phyloP scores from a whole-genome alignment of 1,140 invertebrate species.

The Triops longicaudatus region DNA sequence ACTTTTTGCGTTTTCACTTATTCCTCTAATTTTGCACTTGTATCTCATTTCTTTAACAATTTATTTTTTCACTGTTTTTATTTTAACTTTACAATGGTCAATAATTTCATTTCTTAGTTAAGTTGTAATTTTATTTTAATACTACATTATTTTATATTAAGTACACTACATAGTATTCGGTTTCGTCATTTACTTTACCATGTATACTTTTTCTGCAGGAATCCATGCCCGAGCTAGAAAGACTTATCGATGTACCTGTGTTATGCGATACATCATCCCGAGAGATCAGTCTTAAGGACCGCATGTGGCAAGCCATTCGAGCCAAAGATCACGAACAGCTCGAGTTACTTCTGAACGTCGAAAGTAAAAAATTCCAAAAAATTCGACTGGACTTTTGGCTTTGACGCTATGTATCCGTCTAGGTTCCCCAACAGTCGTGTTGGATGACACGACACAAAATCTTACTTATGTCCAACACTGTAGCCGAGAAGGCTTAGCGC shows the following conservation, averaged over 20 bases:
- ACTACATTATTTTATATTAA: no score
- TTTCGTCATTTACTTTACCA: no score
- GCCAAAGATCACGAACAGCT: background rate
- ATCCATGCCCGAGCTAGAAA: background rate
- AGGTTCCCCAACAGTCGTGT: background rate
- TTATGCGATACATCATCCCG: background rate
- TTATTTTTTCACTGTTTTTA: no score
- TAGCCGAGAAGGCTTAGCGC: conserved; percentile 32
- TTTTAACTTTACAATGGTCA: no score
- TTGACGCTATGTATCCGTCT: background rate
- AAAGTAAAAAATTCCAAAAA: no score
- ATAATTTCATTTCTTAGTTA: no score
- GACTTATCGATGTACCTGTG: background rate
- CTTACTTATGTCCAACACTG: conserved; percentile 28
- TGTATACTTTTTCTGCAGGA: background rate
- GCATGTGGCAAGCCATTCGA: background rate
- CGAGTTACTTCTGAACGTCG: background rate
- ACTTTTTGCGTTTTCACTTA: no score
- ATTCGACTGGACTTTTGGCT: background rate
- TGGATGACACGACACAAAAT: background rate
- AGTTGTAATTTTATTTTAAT: no score
- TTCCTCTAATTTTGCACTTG: no score
- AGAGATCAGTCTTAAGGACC: background rate
- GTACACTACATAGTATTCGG: no score
- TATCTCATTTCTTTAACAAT: no score